These are phyloP conservation scores for Drosophila ananassae DNA, from an alignment of 1,140 invertebrate genomes.

Conservation along the genomic window DNA sequence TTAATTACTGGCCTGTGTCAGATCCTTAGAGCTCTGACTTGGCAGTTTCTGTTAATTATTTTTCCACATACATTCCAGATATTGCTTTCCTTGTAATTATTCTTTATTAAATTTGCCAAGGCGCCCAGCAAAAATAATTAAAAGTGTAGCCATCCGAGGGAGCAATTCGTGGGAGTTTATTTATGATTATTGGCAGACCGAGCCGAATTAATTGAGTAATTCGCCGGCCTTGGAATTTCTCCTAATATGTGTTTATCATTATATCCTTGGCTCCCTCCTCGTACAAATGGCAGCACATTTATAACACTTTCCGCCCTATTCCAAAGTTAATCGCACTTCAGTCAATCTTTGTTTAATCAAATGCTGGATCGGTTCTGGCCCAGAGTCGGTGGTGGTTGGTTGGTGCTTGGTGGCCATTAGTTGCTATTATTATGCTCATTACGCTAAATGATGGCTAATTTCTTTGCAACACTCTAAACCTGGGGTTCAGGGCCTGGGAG, in stretches of 20 bases:
- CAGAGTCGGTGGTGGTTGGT: neutral
- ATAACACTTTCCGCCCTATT: slow-evolving; percentile 64
- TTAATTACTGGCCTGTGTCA: slow-evolving; percentile 50
- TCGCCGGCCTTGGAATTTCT: slow-evolving; percentile 45
- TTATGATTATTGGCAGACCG: slow-evolving; percentile 76
- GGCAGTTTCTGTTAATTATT: slow-evolving; percentile 75
- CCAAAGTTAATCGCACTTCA: slow-evolving; percentile 64
- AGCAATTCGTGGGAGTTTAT: slow-evolving; percentile 54
- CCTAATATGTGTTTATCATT: slow-evolving; percentile 63
- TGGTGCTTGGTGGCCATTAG: slow-evolving; percentile 50
- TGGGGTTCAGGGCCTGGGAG: slow-evolving; percentile 41
- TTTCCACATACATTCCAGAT: slow-evolving; percentile 37
- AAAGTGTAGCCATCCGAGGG: slow-evolving; percentile 47
- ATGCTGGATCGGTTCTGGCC: slow-evolving; percentile 24
- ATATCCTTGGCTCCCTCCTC: slow-evolving; percentile 22
- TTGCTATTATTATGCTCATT: slow-evolving; percentile 79
- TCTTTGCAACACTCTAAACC: slow-evolving; percentile 80
- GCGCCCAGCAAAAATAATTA: slow-evolving; percentile 61
- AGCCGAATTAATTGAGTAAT: slow-evolving; percentile 72
- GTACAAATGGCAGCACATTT: slow-evolving; percentile 68
- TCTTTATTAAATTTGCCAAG: slow-evolving; percentile 74
- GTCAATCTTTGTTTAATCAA: slow-evolving; percentile 79
- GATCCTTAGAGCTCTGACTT: slow-evolving; percentile 29
- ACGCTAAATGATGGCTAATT: slow-evolving; percentile 77
- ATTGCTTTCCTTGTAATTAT: slow-evolving; percentile 71